phyloP scores from a whole-genome alignment of 2,113 vertebrate species.

The Excalfactoria chinensis region DNA sequence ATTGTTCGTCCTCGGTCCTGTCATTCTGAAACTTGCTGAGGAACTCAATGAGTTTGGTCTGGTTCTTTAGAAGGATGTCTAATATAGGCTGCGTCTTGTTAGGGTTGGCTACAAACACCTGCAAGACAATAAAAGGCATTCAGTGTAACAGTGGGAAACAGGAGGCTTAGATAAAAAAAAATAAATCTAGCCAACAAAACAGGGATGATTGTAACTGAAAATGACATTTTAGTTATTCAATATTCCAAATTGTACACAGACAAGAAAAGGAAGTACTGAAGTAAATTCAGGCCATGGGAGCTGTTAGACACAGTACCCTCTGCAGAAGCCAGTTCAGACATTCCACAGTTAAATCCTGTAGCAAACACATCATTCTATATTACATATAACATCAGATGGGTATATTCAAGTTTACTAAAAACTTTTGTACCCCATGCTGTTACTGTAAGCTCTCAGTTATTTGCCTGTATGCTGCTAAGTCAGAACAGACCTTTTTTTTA shows the following conservation, averaged over 20 bases:
- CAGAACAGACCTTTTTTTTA: not conserved
- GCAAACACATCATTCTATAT: not conserved
- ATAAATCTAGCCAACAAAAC: not conserved
- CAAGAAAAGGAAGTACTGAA: not conserved
- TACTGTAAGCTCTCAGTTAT: not conserved
- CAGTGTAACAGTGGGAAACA: not conserved
- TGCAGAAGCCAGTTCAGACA: not conserved
- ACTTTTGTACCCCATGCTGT: not conserved
- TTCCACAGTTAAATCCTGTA: not conserved
- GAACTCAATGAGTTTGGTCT: slow-evolving; percentile 97
- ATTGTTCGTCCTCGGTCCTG: slow-evolving; percentile 96
- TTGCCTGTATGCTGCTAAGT: not conserved
- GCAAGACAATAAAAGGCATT: slow-evolving; percentile 20
- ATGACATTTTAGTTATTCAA: not conserved
- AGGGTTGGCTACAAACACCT: slow-evolving; percentile 97
- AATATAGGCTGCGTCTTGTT: slow-evolving; percentile 97
- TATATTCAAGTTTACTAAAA: not conserved
- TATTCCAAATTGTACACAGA: not conserved
- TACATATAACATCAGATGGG: not conserved
- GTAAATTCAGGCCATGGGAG: not conserved
- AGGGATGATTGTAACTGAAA: not conserved
- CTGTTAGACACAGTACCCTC: not conserved
- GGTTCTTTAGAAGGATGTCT: slow-evolving; percentile 98
- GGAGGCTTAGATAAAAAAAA: not conserved
- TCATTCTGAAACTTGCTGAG: slow-evolving; percentile 98